phyloP scores from a whole-genome alignment of 2,888 invertebrate species.

The Trachelus tabidus region DNA sequence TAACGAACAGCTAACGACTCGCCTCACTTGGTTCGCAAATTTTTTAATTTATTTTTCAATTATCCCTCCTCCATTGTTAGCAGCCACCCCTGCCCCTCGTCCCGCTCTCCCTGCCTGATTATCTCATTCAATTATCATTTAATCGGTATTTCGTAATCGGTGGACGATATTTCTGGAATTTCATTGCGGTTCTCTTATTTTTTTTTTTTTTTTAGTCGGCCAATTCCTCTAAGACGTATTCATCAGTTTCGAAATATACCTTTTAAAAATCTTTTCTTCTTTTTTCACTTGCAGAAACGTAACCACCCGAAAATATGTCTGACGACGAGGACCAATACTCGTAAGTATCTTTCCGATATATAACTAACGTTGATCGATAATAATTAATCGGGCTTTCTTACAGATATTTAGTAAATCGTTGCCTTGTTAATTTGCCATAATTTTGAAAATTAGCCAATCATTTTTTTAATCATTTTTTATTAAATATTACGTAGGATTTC shows the following conservation, averaged over 20 bases:
- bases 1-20: constrained; percentile 1
- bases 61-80: constrained; percentile 7
- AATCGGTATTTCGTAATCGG: not conserved
- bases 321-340: constrained; percentile 94
- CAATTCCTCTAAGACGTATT: not conserved
- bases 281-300: constrained; percentile 70
- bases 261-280: not conserved
- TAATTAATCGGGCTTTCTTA: not conserved
- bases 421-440: not conserved
- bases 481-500: not conserved
- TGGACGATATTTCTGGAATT: not conserved
- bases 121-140: not conserved
- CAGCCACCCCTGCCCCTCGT: constrained; percentile 1
- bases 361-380: not conserved
- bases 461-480: not conserved
- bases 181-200: constrained; percentile 26
- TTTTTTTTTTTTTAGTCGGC: not conserved
- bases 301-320: constrained; percentile 83
- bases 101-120: not conserved
- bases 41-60: constrained; percentile 13
- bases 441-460: not conserved
- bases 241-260: not conserved
- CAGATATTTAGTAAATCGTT: not conserved
- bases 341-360: constrained; percentile 74
- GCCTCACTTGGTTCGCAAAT: constrained; percentile 27